These are phyloP conservation scores for Marcusenius ussheri DNA, from an alignment of 2,113 vertebrate genomes.

Conservation along the genomic window DNA sequence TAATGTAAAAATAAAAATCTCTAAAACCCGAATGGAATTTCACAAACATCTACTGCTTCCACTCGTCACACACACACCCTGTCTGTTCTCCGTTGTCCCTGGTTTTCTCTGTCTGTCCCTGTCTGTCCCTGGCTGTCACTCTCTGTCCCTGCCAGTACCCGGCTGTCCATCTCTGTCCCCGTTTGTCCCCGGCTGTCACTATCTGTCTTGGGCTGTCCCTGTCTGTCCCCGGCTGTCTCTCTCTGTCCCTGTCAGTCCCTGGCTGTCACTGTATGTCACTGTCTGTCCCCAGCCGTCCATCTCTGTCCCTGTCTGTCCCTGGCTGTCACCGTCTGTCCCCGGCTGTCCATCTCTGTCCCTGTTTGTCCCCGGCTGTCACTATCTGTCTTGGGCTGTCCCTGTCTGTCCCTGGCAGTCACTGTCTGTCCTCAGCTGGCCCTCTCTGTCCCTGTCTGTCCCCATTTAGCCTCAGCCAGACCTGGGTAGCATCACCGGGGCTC, in stretches of 20 bases:
- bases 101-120: not conserved
- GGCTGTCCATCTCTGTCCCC: too few species aligned
- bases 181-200: too few species aligned
- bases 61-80: not conserved
- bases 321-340: not conserved
- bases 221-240: too few species aligned
- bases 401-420: too few species aligned
- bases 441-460: not conserved
- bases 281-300: not conserved
- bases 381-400: not conserved
- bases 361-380: not conserved
- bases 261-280: not conserved
- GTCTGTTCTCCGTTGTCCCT: not conserved
- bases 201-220: fast-evolving
- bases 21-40: not conserved
- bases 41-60: not conserved
- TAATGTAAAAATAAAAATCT: not conserved
- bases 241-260: not conserved
- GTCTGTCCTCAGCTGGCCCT: not conserved
- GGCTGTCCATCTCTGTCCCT: too few species aligned
- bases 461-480: not conserved
- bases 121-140: not conserved
- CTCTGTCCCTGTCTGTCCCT: not conserved
- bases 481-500: not conserved
- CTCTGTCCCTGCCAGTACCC: too few species aligned